Evolutionary conservation across 1,140 invertebrate species (phyloP), one percentile per base, ranked within the genome.

Genomic region (Papilio polytes): DNA sequence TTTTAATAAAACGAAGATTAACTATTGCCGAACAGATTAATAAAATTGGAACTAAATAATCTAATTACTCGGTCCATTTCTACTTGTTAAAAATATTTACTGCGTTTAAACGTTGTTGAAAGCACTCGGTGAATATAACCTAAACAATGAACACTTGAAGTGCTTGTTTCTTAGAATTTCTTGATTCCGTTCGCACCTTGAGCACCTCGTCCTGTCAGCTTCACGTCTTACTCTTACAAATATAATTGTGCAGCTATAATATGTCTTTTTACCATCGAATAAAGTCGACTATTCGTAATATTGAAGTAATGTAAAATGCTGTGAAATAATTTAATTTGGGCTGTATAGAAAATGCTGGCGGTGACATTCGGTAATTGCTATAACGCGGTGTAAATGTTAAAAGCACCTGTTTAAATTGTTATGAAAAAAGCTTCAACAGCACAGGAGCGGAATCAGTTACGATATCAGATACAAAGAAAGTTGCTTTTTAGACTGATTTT

Each of bases 361-460:
- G 85, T 88, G 88, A 88, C 88, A 85, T 85, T 87, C 82, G 85
- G 83, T 85, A 89, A 89, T 88, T 85, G 86, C 85, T 85, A 82
- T 86, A 88, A 86, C 85, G 84, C 85, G 86, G 83, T 81, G 84
- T 84, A 82, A 84, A 80, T 82, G 63, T 83, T 46, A 79, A 74
- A 80, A 83, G 72, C 73, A 83, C 82, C 81, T 85, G 84, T 80
- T 81, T 74, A 76, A 72, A 70, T 44, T 44, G 44, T 22, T 44
- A 48, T 44, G 7, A 74, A 74, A 44, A 31, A 36, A 36, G 31
- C 31, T 36, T 36, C 31, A 36, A 36, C 31, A 36, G 4, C 31
- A 36, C 31, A 36, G 31, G 31, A 36, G 31, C 31, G 31, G 31
- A 31, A 31, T 31, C 31, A 31, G 31, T 31, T 31, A 1, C 31